Evolutionary conservation across 1,140 invertebrate species (phyloP).

Genomic region (Drosophila cardini): DNA sequence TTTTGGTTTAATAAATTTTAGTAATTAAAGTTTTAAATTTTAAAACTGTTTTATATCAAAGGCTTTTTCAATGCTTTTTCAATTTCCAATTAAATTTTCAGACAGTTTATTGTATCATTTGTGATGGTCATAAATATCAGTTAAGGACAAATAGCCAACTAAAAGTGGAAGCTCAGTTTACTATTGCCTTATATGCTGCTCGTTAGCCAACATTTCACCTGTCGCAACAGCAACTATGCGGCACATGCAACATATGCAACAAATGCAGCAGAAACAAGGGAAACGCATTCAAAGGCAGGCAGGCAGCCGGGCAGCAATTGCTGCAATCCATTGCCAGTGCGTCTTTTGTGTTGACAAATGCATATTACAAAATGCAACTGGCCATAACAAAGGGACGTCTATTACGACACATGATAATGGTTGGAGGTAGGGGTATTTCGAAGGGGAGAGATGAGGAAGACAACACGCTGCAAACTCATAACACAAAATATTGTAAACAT

Average conservation of each 20-base stretch:
- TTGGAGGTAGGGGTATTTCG: neutral
- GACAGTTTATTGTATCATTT: slow-evolving; percentile 22
- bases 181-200: slow-evolving; percentile 36
- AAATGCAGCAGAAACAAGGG: slow-evolving; percentile 9
- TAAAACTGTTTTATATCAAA: no score
- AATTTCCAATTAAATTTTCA: slow-evolving; percentile 7
- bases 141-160: slow-evolving; percentile 26
- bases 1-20: no score
- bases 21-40: no score
- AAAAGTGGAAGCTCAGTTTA: slow-evolving; percentile 8
- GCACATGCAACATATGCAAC: slow-evolving; percentile 22
- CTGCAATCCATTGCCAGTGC: slow-evolving; percentile 37
- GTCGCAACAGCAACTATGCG: slow-evolving; percentile 21
- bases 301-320: slow-evolving; percentile 10
- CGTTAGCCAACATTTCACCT: slow-evolving; percentile 50
- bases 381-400: slow-evolving; percentile 65
- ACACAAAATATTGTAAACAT: slow-evolving; percentile 70
- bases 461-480: slow-evolving; percentile 47
- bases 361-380: slow-evolving; percentile 71
- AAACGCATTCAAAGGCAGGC: slow-evolving; percentile 10
- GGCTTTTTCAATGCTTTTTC: neutral
- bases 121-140: slow-evolving; percentile 22
- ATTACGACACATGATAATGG: slow-evolving; percentile 54
- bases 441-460: slow-evolving; percentile 14
- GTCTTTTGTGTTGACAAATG: slow-evolving; percentile 69